Evolutionary conservation across 1,140 invertebrate species (phyloP).

Genomic region (Drosophila athabasca): DNA sequence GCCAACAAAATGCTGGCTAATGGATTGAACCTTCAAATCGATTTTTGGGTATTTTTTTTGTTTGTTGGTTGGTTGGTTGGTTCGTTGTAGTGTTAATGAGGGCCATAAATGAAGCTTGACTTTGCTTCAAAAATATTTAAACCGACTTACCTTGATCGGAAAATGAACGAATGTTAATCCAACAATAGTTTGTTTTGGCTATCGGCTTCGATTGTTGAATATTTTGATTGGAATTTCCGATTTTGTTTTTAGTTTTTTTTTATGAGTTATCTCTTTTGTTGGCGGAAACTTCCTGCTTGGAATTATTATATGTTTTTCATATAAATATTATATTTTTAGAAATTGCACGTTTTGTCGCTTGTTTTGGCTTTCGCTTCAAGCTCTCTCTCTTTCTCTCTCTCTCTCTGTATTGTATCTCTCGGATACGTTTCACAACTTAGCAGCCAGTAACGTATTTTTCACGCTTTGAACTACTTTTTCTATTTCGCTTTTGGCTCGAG

Average conservation of each 20-base stretch:
- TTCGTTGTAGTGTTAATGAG: conserved; percentile 37
- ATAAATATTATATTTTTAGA: conserved; percentile 36
- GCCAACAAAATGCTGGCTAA: conserved; percentile 47
- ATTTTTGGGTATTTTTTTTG: conserved; percentile 11
- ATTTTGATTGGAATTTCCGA: conserved; percentile 11
- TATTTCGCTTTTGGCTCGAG: conserved; percentile 45
- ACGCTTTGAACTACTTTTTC: conserved; percentile 75
- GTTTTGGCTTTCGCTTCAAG: conserved; percentile 49
- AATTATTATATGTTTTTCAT: conserved; percentile 30
- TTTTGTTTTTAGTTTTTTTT: conserved; percentile 32
- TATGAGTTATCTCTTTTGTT: conserved; percentile 57
- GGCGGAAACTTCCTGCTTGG: conserved; percentile 51
- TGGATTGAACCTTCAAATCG: conserved; percentile 55
- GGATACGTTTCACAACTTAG: conserved; percentile 58
- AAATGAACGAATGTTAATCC: conserved; percentile 54
- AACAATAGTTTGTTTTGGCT: conserved; percentile 42
- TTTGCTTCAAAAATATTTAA: conserved; percentile 33
- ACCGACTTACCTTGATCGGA: conserved; percentile 49
- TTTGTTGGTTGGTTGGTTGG: neutral
- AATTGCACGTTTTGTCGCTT: conserved; percentile 63
- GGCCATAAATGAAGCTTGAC: conserved; percentile 34
- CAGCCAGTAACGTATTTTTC: conserved; percentile 56
- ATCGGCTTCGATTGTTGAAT: conserved; percentile 15
- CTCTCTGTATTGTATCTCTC: conserved; percentile 44
- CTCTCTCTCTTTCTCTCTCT: neutral